Base-by-base conservation (phyloP, 1,140 invertebrate species). In the Caenorhabditis inopinata region DNA sequence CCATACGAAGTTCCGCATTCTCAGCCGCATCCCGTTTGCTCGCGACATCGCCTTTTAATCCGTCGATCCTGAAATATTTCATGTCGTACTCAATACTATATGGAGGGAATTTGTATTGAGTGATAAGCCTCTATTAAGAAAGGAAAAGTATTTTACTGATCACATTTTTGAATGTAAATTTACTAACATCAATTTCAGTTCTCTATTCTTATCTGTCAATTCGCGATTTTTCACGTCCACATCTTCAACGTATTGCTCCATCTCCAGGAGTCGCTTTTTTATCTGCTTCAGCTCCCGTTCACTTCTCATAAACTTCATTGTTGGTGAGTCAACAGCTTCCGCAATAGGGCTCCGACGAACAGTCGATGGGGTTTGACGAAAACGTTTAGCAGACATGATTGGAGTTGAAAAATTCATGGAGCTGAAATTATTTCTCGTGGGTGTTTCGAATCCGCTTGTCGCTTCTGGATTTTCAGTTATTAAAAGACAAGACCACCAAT, bases 281-380 rank as follows among this genome's bases (percentile, higher is more conserved):
- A 32, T 18, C 25, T 68, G 58, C 58, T 68, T 68, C 32, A 68
- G 58, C 4, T 68, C 32, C 27, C 32, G 16, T 21, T 68, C 58
- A 18, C 32, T 68, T 68, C 58, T 4, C 58, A 68, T 68, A 18
- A 68, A 68, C 32, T 68, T 68, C 58, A 68, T 68, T 0, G 58
- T 68, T 38, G 58, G 58, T 1, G 58, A 68, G 38, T 68, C 58
- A 7, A 68, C 58, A 38, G 58, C 58, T 11, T 68, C 58, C 5
- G 32, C 58, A 38, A 68, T 68, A 21, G 58, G 58, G 25, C 58
- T 68, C 38, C 58, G 27, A 5, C 58, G 14, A 9, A 32, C 58
- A 16, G 58, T 42, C 1, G 58, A 68, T 12, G 58, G 1, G 7
- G 58, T 32, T 32, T 29, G 35, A 2, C 58, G 58, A 7, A 68